Percentiles rank a stretch among this genome's conserved stretches.
Evolutionary conservation across 64 coral and sea anemone species (phyloP).

Genomic region (Orbicella faveolata): DNA sequence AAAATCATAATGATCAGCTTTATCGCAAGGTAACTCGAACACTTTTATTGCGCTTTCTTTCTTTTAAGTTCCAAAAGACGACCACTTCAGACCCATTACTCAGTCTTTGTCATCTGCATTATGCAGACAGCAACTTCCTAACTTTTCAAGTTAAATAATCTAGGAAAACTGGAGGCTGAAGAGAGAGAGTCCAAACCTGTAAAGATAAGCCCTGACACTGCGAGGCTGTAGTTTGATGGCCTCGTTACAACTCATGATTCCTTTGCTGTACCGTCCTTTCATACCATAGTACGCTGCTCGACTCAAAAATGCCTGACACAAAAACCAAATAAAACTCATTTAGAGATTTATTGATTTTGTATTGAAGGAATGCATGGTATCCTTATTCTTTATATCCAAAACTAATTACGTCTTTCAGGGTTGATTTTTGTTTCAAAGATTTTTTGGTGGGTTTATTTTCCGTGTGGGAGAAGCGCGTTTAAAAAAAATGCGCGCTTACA

Average conservation of each 20-base stretch:
- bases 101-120: too few species aligned
- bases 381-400: background rate
- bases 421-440: too few species aligned
- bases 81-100: too few species aligned
- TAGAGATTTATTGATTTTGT: background rate
- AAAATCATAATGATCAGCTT: too few species aligned
- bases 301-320: slow-evolving; percentile 86
- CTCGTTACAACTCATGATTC: slow-evolving; percentile 99
- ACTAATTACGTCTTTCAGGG: too few species aligned
- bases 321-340: background rate
- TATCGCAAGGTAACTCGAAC: too few species aligned
- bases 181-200: slow-evolving; percentile 58
- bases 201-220: slow-evolving; percentile 91
- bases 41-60: too few species aligned
- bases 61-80: too few species aligned
- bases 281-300: slow-evolving; percentile 93
- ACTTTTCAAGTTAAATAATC: background rate
- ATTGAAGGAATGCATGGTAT: background rate
- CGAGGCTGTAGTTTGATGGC: slow-evolving; percentile 91
- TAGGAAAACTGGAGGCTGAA: background rate
- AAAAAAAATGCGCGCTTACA: too few species aligned
- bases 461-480: too few species aligned
- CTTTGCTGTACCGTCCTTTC: slow-evolving; percentile 91
- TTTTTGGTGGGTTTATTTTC: too few species aligned
- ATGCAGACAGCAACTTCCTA: background rate